A percentile compares a stretch with the other conserved stretches of the same genome.
These are phyloP conservation scores for Rhodeus uyekii DNA, from an alignment of 2,797 vertebrate genomes.

Conservation along the genomic window DNA sequence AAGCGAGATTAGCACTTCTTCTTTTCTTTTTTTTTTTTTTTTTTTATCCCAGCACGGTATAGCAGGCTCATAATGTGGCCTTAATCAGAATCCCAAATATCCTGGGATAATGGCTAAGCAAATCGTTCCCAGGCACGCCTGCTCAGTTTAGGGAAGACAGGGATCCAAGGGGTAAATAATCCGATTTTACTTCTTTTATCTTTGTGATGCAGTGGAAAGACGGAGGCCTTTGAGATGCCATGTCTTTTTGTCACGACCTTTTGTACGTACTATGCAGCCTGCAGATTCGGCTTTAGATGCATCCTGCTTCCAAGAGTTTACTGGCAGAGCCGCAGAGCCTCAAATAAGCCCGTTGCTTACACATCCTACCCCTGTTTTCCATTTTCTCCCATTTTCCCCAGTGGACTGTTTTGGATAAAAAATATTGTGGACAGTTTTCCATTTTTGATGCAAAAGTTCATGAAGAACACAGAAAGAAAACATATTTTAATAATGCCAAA, in stretches of 20 bases:
- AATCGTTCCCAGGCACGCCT: conserved; percentile 79
- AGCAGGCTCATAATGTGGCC: conserved; percentile 67
- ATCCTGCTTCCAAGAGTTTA: conserved; percentile 72
- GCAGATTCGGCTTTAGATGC: conserved; percentile 70
- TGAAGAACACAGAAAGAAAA: conserved; percentile 62
- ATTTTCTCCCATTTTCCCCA: conserved; percentile 67
- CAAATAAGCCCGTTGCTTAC: conserved; percentile 76
- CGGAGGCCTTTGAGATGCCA: conserved; percentile 73
- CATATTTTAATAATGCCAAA: conserved; percentile 63
- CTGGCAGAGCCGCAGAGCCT: conserved; percentile 76
- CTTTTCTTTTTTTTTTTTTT: too few relatives aligned
- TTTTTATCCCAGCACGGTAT: conserved; percentile 66
- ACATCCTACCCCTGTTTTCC: conserved; percentile 73
- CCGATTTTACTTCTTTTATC: conserved; percentile 78
- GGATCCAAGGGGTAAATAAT: conserved; percentile 78
- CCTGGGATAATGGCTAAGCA: conserved; percentile 77
- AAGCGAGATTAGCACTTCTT: conserved; percentile 57
- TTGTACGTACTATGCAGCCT: conserved; percentile 71
- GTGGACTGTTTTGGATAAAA: conserved; percentile 67
- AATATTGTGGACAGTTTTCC: conserved; percentile 68
- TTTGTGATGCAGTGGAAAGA: conserved; percentile 71
- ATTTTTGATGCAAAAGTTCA: conserved; percentile 65
- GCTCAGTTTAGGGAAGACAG: conserved; percentile 71
- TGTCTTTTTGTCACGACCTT: conserved; percentile 79
- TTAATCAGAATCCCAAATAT: conserved; percentile 75